These are phyloP conservation scores for Agelaius tricolor DNA, from an alignment of 2,113 vertebrate species.

Conservation along the genomic window DNA sequence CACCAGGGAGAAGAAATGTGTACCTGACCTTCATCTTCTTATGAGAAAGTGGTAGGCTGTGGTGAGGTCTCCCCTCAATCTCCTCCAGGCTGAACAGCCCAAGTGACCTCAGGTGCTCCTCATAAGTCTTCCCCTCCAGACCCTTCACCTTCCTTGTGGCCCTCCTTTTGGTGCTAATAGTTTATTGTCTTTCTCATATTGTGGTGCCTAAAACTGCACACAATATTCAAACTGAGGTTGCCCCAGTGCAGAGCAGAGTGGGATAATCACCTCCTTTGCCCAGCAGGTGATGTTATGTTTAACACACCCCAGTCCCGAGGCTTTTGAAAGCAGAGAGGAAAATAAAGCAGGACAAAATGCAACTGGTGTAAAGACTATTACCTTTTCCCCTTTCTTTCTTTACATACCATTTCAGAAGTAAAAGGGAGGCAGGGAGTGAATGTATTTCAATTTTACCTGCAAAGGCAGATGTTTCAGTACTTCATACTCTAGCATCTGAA, in stretches of 20 bases:
- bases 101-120: background rate
- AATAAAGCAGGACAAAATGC: background rate
- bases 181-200: background rate
- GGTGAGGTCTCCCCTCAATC: background rate
- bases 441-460: background rate
- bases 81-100: background rate
- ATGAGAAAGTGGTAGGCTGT: background rate
- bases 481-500: background rate
- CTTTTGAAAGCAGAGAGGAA: background rate
- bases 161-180: no score
- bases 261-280: background rate
- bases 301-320: background rate
- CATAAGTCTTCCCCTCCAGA: background rate
- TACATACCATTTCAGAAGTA: background rate
- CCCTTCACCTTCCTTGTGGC: background rate
- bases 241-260: background rate
- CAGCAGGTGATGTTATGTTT: background rate
- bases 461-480: background rate
- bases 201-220: background rate
- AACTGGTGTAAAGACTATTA: background rate
- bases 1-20: background rate
- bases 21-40: background rate
- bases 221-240: no score
- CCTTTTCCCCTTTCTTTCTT: background rate
- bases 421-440: background rate